These are phyloP conservation scores for Euura lappo DNA, from an alignment of 1,140 invertebrate genomes.

Conservation along the genomic window DNA sequence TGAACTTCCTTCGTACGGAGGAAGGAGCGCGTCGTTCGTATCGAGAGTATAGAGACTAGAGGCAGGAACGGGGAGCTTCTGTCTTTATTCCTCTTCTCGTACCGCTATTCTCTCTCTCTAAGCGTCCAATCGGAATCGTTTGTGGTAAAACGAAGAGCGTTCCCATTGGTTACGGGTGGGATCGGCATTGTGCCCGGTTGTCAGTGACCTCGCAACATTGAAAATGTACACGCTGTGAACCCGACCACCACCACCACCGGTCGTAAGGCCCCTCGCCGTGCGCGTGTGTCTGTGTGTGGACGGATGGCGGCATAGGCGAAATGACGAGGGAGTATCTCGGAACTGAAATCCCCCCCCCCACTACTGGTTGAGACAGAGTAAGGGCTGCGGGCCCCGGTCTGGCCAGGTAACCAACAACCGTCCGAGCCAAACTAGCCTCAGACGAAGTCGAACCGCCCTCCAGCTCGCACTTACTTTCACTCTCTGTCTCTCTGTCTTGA, in stretches of 20 bases:
- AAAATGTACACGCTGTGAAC: conserved; percentile 65
- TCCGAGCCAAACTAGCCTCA: conserved; percentile 54
- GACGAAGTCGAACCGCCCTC: conserved; percentile 60
- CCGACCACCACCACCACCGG: conserved; percentile 41
- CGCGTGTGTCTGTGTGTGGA: background rate
- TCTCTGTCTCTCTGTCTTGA: conserved; percentile 34
- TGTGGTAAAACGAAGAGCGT: conserved; percentile 31
- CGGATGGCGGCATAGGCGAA: too few relatives aligned
- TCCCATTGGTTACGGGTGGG: conserved; percentile 35
- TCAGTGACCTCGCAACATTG: conserved; percentile 68
- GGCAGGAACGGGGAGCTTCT: conserved; percentile 17
- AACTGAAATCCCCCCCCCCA: conserved; percentile 36
- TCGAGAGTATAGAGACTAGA: conserved; percentile 12
- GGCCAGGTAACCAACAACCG: conserved; percentile 54
- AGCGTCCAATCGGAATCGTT: conserved; percentile 42
- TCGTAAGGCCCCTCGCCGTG: conserved; percentile 25
- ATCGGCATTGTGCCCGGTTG: conserved; percentile 47
- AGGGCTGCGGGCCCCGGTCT: conserved; percentile 47
- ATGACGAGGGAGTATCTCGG: too few relatives aligned
- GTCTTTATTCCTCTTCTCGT: background rate
- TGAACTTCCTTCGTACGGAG: conserved; percentile 60
- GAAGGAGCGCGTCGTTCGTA: conserved; percentile 13
- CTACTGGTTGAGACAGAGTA: conserved; percentile 45
- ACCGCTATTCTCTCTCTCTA: conserved; percentile 1
- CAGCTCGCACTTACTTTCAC: conserved; percentile 61